phyloP scores from a whole-genome alignment of 2,797 vertebrate genomes.

The Argya squamiceps region DNA sequence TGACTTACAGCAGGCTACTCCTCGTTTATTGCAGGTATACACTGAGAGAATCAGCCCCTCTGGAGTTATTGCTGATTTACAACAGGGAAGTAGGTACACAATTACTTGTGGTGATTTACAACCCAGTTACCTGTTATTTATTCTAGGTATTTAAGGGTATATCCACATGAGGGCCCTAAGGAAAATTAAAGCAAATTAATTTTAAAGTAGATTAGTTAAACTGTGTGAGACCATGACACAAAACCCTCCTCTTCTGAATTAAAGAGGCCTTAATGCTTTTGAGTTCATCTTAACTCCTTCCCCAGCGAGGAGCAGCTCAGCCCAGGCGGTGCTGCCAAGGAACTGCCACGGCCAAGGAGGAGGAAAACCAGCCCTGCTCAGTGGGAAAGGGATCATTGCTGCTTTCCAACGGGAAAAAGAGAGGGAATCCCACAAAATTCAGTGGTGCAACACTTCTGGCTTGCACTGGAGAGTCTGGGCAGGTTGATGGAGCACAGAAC shows the following conservation, averaged over 20 bases:
- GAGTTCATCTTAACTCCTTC: neutral
- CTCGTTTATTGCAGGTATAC: constrained; percentile 33
- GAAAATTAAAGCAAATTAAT: constrained; percentile 69
- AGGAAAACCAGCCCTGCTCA: neutral
- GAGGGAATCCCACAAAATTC: neutral
- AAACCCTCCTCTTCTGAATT: constrained; percentile 6
- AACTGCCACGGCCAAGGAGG: neutral
- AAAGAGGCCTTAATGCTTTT: constrained; percentile 12
- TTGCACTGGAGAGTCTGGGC: neutral
- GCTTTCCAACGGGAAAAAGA: neutral
- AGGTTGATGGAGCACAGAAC: neutral
- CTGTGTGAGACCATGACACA: constrained; percentile 38
- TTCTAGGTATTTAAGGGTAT: constrained; percentile 48
- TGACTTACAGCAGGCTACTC: constrained; percentile 49
- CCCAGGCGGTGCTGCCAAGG: neutral
- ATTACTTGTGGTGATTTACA: constrained; percentile 58
- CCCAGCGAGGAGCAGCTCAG: neutral
- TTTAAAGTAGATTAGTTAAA: constrained; percentile 63
- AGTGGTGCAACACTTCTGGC: neutral
- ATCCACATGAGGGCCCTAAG: constrained; percentile 44
- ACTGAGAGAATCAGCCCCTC: constrained; percentile 24
- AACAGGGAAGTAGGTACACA: constrained; percentile 44
- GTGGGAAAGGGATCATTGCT: neutral
- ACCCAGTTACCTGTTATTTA: constrained; percentile 34
- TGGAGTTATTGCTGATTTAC: constrained; percentile 57